Base-by-base conservation (phyloP, 2,797 vertebrate species). In the Oreortyx pictus region DNA sequence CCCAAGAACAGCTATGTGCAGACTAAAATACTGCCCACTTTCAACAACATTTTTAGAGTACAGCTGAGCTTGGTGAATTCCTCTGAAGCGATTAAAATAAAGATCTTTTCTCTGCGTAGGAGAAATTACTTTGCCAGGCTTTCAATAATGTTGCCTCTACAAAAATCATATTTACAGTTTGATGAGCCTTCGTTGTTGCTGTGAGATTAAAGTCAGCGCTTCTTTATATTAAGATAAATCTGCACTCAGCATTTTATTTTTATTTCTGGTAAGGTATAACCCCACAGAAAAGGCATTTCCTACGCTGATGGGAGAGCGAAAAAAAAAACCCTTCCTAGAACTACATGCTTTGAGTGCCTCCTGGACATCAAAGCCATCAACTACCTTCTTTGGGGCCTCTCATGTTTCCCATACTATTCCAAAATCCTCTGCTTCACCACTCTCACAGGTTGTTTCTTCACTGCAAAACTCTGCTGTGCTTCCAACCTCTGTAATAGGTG, bases 71-170 rank as follows among this genome's bases (percentile, higher is more conserved):
- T 59, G 54, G 62, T 78, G n/a, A 91, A 65, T 89, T 94, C 33
- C 39, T 77, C 56, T 56, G 20, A 90, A 91, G 67, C 6, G 25
- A 89, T 80, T 90, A 80, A 84, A 89, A 80, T 50, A 91, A 95
- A 70, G 41, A 88, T 61, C 39, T 94, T 93, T 94, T 67, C 43
- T 81, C 64, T 65, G 67, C 52, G 76, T 86, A 91, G 50, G 82
- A 89, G 70, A 95, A 92, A 95, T 89, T 95, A 95, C 83, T 94
- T 96, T 89, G 72, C 79, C 82, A 86, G 57, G 39, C 37, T 76
- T 92, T 90, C 87, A 95, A 68, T 93, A 95, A 81, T 49, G 44
- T 72, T 86, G 76, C 91, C 90, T 88, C 75, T 46, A 92, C 67
- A 84, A 82, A 95, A 93, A 87, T 61, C 15, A 12, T 84, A 89